A percentile compares a stretch with the other conserved stretches of the same genome.
Conservation (phyloP, 2,888 invertebrate species). For the Bombyx huttoni region DNA sequence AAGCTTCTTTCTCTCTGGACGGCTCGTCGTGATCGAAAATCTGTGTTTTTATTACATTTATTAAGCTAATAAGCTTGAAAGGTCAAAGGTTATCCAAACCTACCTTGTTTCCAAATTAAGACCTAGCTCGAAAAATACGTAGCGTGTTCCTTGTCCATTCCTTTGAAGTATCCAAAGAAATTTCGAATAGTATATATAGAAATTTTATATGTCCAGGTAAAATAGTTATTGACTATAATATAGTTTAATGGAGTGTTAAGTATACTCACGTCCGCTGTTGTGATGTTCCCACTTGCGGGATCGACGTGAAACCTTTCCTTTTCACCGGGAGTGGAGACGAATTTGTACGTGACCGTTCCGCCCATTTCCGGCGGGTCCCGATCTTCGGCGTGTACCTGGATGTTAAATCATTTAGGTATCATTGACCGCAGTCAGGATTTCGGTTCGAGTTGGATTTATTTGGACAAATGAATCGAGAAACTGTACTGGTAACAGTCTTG, state of each 20-base stretch:
- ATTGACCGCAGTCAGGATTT: background rate
- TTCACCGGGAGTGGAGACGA: constrained; percentile 82
- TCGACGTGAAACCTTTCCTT: constrained; percentile 86
- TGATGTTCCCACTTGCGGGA: constrained; percentile 81
- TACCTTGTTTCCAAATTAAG: constrained; percentile 17
- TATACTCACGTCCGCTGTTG: constrained; percentile 76
- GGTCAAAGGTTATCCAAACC: constrained; percentile 12
- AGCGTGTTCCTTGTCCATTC: background rate
- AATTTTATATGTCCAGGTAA: too few species aligned
- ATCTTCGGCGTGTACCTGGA: constrained; percentile 80
- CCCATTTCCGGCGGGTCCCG: constrained; percentile 81
- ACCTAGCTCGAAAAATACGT: constrained; percentile 2
- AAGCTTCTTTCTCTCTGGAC: constrained; percentile 83
- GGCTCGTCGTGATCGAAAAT: constrained; percentile 93
- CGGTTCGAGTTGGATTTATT: background rate
- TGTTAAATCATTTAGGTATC: background rate
- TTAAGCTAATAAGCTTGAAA: constrained; percentile 1
- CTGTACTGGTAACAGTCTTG: background rate
- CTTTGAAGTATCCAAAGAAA: background rate
- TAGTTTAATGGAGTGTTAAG: background rate
- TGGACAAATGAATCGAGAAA: background rate
- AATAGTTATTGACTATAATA: background rate
- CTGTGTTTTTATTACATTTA: constrained; percentile 37
- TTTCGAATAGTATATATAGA: background rate
- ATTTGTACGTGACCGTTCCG: constrained; percentile 86